Evolutionary conservation across 1,140 invertebrate species (phyloP).

Genomic region (Drosophila trapezifrons): DNA sequence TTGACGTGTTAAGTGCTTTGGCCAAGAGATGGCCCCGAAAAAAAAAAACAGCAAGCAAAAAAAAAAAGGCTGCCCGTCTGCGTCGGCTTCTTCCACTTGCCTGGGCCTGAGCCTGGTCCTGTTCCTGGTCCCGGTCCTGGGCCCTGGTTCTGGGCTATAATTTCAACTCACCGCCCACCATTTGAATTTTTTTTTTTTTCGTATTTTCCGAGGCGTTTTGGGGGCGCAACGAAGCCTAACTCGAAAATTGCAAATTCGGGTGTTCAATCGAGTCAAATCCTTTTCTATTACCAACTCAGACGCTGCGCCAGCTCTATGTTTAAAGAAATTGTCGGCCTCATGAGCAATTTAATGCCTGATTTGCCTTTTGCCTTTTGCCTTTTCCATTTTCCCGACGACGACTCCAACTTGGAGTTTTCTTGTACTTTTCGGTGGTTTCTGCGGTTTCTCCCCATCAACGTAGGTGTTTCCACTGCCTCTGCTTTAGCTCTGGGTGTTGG

Average conservation of each 20-base stretch:
- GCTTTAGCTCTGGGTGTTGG: constrained; percentile 38
- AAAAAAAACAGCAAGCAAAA: constrained; percentile 7
- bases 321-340: constrained; percentile 76
- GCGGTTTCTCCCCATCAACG: background rate
- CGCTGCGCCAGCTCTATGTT: constrained; percentile 62
- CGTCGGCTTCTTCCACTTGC: constrained; percentile 38
- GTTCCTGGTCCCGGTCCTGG: background rate
- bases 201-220: constrained; percentile 29
- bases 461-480: constrained; percentile 27
- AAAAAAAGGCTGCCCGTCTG: constrained; percentile 20
- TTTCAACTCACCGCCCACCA: constrained; percentile 48
- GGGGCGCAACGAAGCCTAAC: constrained; percentile 70
- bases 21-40: constrained; percentile 48
- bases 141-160: constrained; percentile 31
- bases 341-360: constrained; percentile 70
- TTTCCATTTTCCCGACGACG: background rate
- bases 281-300: constrained; percentile 70
- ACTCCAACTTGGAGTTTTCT: constrained; percentile 14
- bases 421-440: constrained; percentile 7
- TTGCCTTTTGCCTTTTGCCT: constrained; percentile 20
- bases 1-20: constrained; percentile 78
- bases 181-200: constrained; percentile 34
- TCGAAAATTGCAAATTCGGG: constrained; percentile 82
- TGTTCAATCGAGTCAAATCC: constrained; percentile 74
- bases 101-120: constrained; percentile 9